These are phyloP conservation scores for Platichthys stellatus DNA, from an alignment of 2,113 vertebrate genomes.

Conservation along the genomic window DNA sequence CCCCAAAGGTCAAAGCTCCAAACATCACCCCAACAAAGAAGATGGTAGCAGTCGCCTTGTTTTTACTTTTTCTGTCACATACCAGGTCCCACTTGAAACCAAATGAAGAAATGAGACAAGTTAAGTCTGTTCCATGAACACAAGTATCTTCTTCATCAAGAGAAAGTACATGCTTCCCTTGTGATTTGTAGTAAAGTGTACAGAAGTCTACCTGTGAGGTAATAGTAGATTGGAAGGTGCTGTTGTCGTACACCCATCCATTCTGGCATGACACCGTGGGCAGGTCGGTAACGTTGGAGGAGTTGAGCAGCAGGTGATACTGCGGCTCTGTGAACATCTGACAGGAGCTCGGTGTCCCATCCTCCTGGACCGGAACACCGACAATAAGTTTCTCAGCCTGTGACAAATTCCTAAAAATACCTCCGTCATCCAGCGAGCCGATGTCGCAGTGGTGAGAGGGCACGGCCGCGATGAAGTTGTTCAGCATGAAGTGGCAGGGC, in stretches of 20 bases:
- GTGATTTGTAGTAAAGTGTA: not conserved
- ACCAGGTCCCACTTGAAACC: constrained; percentile 88
- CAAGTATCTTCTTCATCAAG: not conserved
- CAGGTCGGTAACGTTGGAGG: constrained; percentile 61
- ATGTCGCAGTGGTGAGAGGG: constrained; percentile 86
- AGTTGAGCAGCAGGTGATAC: constrained; percentile 81
- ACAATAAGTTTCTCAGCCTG: constrained; percentile 75
- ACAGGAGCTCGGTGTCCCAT: constrained; percentile 85
- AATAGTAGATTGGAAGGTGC: constrained; percentile 86
- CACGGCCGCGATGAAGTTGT: constrained; percentile 85
- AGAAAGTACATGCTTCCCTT: not conserved
- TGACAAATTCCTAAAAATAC: constrained; percentile 80
- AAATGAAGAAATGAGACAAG: not conserved
- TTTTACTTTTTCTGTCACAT: constrained; percentile 84
- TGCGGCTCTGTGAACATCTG: constrained; percentile 83
- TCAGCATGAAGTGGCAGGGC: constrained; percentile 88
- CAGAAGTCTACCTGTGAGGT: constrained; percentile 84
- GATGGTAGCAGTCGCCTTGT: constrained; percentile 82
- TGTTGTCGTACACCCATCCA: constrained; percentile 88
- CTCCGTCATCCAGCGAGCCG: constrained; percentile 68
- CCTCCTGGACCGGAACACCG: constrained; percentile 78
- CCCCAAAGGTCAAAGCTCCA: constrained; percentile 85
- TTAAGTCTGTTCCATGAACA: not conserved
- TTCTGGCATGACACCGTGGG: constrained; percentile 79
- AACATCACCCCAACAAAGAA: constrained; percentile 87